Evolutionary conservation across 2,888 invertebrate species (phyloP).

Genomic region (Mactromeris polynyma): DNA sequence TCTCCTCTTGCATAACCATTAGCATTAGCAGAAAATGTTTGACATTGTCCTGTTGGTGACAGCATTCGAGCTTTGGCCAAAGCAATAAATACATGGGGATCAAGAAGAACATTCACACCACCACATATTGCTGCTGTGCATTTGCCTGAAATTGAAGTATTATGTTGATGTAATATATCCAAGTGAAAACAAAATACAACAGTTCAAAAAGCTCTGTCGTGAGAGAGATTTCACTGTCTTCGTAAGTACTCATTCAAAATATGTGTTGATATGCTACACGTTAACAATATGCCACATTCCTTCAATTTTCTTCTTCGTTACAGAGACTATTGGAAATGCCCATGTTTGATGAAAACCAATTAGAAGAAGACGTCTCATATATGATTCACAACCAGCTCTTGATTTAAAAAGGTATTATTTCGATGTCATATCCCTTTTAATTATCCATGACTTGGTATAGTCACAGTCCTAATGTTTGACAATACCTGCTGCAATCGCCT

Average conservation of each 20-base stretch:
- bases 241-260: not conserved
- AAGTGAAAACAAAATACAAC: not conserved
- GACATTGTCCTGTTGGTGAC: no score
- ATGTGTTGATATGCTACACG: no score
- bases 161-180: not conserved
- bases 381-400: not conserved
- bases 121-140: no score
- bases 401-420: no score
- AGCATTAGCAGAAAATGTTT: conserved; percentile 73
- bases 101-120: no score
- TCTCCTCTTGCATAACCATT: conserved; percentile 80
- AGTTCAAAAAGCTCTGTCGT: not conserved
- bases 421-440: not conserved
- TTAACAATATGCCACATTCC: no score
- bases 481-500: no score
- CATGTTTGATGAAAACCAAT: not conserved
- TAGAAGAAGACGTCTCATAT: not conserved
- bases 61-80: conserved; percentile 77
- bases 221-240: not conserved
- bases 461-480: not conserved
- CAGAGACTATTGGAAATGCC: not conserved
- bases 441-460: not conserved
- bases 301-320: not conserved
- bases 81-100: conserved; percentile 41
- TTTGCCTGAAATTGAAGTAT: no score